Conservation (phyloP, 2,888 invertebrate genomes). For the Tipula helvola region DNA sequence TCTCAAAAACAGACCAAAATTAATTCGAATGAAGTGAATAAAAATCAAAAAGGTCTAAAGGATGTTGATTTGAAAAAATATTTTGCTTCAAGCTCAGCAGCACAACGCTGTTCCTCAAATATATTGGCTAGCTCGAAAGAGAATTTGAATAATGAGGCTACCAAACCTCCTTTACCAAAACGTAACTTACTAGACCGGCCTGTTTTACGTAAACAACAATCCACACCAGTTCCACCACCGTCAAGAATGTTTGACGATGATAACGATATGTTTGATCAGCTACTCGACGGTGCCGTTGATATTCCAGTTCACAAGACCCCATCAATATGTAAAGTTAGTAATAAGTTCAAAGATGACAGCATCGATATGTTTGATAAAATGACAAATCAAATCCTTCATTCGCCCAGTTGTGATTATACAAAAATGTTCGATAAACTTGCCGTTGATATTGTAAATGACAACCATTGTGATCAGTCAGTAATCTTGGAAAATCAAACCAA, state of each 20-base stretch:
- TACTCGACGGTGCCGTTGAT: slow-evolving; percentile 33
- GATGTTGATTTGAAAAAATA: slow-evolving; percentile 34
- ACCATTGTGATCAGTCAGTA: background rate
- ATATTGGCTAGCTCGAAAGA: background rate
- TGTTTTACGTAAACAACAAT: background rate
- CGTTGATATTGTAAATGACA: background rate
- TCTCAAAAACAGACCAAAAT: slow-evolving; percentile 29
- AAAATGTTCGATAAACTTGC: slow-evolving; percentile 23
- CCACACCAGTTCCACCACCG: background rate
- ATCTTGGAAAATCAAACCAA: background rate
- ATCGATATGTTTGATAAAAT: slow-evolving; percentile 32
- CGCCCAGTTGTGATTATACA: slow-evolving; percentile 32
- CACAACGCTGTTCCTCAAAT: background rate
- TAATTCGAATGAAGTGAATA: slow-evolving; percentile 24
- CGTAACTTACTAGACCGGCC: slow-evolving; percentile 12
- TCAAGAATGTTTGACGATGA: slow-evolving; percentile 21
- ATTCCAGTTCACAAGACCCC: background rate
- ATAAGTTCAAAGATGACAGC: slow-evolving; percentile 20
- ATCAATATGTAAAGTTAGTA: background rate
- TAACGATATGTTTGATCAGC: slow-evolving; percentile 31
- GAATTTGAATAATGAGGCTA: background rate
- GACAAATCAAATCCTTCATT: slow-evolving; percentile 23
- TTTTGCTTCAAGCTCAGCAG: slow-evolving; percentile 29
- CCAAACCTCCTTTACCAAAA: slow-evolving; percentile 12
- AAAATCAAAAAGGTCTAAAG: slow-evolving; percentile 33